Base-by-base conservation (phyloP, 2,113 vertebrate species). In the Odobenus rosmarus region DNA sequence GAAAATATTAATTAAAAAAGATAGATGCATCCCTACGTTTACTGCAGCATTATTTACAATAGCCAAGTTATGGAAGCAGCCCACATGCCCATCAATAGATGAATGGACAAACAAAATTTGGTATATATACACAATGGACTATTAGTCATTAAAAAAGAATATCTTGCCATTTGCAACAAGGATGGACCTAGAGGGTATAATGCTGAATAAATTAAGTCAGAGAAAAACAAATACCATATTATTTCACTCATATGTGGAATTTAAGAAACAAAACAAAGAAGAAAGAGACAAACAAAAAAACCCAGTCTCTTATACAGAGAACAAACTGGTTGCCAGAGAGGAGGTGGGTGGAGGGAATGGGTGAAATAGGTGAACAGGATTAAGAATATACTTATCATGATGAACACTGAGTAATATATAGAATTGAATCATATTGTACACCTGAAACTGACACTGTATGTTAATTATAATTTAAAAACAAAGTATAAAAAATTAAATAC, bases 401-500 rank as follows among this genome's bases (percentile, higher is more conserved):
- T 76, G 72, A 76, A 24, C 24, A 76, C 72, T 76, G 24, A 76
- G 39, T 76, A 46, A 76, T 49, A 24, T 76, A 76, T 9, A 76
- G 3, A 76, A 76, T 76, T 76, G 72, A 76, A 76, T 76, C 42
- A 49, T 28, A 76, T 16, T 26, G 14, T 76, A 76, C 14, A 76
- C 26, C 72, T 76, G 42, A 76, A 76, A 76, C 72, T 76, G 28
- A 76, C 13, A 76, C 1, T 28, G 72, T 31, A 49, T 46, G 24
- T 16, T 76, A 76, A 49, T 46, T 76, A 76, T 46, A 28, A 46
- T 28, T 76, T 46, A 46, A 76, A 76, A 46, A 42, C 23, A 74
- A 76, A 42, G 13, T 90, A 46, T 67, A 84, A 95, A 97, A 11
- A 96, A 89, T 42, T 69, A 51, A 61, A 87, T 36, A 81, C 3